Percentiles rank a stretch among this genome's conserved stretches.
These are phyloP conservation scores for Blastobasis lacticolella DNA, from an alignment of 2,888 invertebrate species.

Conservation along the genomic window DNA sequence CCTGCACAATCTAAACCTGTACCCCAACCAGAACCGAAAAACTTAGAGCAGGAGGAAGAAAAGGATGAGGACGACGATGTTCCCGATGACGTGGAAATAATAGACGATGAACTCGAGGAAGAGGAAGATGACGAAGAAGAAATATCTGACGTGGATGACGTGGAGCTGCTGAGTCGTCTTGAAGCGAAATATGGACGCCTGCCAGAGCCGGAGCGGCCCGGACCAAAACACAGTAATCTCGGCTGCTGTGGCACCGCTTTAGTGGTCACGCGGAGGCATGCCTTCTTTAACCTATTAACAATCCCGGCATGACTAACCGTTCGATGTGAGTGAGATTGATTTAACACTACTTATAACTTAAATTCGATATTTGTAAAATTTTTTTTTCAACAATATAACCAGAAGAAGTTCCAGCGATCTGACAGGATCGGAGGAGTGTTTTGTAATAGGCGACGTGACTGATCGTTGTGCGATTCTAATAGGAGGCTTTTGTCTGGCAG, in stretches of 20 bases:
- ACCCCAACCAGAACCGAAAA: constrained; percentile 12
- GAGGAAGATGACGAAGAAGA: constrained; percentile 69
- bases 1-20: not conserved
- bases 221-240: constrained; percentile 64
- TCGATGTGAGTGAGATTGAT: constrained; percentile 41
- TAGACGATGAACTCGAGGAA: constrained; percentile 61
- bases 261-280: constrained; percentile 28
- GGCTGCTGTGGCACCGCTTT: constrained; percentile 21
- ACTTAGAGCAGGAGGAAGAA: constrained; percentile 28
- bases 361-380: not conserved
- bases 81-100: constrained; percentile 61
- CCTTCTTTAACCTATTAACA: constrained; percentile 40
- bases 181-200: constrained; percentile 84
- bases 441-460: no score
- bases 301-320: constrained; percentile 51
- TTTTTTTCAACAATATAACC: not conserved
- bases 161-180: constrained; percentile 78
- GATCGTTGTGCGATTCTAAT: no score
- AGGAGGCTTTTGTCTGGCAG: no score
- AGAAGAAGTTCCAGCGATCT: no score
- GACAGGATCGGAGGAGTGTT: no score
- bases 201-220: constrained; percentile 66
- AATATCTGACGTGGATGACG: constrained; percentile 79
- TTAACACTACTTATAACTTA: not conserved
- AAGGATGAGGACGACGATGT: constrained; percentile 34